Percentiles rank a stretch among this genome's conserved stretches.
phyloP scores from a whole-genome alignment of 2,888 invertebrate species.

The Gonocerus acuteangulatus region DNA sequence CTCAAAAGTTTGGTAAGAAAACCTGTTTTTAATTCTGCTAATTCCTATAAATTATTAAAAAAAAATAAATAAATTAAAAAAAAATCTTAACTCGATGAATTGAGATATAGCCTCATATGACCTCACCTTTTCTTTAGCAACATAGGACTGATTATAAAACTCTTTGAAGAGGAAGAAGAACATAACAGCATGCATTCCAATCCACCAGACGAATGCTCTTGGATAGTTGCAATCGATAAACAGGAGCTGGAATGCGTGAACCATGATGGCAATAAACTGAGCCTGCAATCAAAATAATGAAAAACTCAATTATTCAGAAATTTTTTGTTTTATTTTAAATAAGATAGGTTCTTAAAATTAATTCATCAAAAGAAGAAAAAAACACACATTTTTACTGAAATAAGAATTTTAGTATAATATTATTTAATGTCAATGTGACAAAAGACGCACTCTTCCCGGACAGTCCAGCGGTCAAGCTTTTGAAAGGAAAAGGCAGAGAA shows the following conservation, averaged over 20 bases:
- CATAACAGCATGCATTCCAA: slow-evolving; percentile 83
- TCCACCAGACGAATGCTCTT: slow-evolving; percentile 80
- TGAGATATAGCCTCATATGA: background rate
- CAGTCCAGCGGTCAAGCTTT: no score
- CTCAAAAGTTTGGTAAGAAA: no score
- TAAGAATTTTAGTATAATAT: no score
- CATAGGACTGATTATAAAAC: slow-evolving; percentile 77
- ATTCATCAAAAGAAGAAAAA: background rate
- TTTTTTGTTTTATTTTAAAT: background rate
- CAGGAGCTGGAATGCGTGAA: slow-evolving; percentile 82
- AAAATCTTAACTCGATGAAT: no score
- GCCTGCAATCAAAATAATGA: slow-evolving; percentile 53
- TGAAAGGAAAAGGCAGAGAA: no score
- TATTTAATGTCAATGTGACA: no score
- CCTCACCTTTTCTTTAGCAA: slow-evolving; percentile 31
- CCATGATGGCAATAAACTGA: slow-evolving; percentile 80
- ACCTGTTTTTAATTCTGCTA: no score
- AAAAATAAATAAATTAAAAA: background rate
- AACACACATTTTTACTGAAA: no score
- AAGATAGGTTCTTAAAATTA: background rate
- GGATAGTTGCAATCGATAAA: slow-evolving; percentile 87
- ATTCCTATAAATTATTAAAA: no score
- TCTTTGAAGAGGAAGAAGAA: slow-evolving; percentile 88
- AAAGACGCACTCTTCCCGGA: no score
- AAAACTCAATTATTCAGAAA: background rate